Evolutionary conservation across 2,888 invertebrate genomes (phyloP).

Genomic region (Acanthoscelides obtectus): DNA sequence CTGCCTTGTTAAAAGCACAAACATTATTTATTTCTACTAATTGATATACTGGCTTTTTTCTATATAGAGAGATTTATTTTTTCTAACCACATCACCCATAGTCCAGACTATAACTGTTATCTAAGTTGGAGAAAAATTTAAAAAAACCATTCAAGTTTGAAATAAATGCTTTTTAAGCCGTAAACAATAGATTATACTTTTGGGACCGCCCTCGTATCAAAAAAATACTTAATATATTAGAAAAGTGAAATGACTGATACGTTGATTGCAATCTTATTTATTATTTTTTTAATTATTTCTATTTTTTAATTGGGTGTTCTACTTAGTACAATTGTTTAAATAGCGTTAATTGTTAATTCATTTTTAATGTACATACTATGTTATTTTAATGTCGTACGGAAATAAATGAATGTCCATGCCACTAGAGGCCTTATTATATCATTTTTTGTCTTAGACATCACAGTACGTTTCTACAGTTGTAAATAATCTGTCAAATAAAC

Average conservation of each 20-base stretch:
- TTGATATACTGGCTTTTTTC: too few species aligned
- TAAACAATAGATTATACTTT: too few species aligned
- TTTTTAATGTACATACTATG: not conserved
- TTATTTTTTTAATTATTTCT: not conserved
- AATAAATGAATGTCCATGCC: constrained; percentile 3
- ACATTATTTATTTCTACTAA: too few species aligned
- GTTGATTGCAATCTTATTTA: not conserved
- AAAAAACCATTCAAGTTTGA: too few species aligned
- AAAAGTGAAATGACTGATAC: not conserved
- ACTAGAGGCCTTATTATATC: constrained; percentile 7
- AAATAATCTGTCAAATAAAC: constrained; percentile 18
- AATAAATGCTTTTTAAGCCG: too few species aligned
- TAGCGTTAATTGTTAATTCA: not conserved
- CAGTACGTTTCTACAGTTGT: constrained; percentile 22
- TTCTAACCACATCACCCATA: too few species aligned
- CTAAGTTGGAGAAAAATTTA: too few species aligned
- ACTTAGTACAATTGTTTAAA: constrained; percentile 2
- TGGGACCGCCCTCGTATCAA: too few species aligned
- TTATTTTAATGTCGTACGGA: not conserved
- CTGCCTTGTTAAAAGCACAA: too few species aligned
- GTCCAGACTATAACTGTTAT: too few species aligned
- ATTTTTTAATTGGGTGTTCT: constrained; percentile 1
- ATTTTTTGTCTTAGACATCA: constrained; percentile 24
- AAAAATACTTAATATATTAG: not conserved
- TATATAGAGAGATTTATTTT: too few species aligned